A percentile compares a stretch with the other conserved stretches of the same genome.
Conservation (phyloP, 2,113 vertebrate species). For the Catagonus wagneri region DNA sequence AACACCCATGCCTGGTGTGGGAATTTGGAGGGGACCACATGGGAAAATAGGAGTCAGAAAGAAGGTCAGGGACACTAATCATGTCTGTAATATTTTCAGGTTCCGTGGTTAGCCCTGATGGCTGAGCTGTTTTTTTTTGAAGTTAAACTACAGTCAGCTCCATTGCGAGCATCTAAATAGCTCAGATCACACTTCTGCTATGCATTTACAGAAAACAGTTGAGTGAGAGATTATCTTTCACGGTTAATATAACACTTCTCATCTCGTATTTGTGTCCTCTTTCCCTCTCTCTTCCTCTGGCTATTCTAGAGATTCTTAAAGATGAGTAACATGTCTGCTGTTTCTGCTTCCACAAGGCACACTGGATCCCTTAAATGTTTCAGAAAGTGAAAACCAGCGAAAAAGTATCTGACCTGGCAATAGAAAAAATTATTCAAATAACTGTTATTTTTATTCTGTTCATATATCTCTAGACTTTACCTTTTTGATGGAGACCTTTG, state of each 20-base stretch:
- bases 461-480: neutral
- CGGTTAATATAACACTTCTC: neutral
- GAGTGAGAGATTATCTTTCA: neutral
- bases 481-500: neutral
- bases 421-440: neutral
- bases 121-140: neutral
- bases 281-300: neutral
- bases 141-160: neutral
- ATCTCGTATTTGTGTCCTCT: neutral
- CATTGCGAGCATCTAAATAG: neutral
- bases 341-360: neutral
- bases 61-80: neutral
- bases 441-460: neutral
- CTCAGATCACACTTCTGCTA: neutral
- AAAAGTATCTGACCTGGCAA: neutral
- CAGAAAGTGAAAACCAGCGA: neutral
- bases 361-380: neutral
- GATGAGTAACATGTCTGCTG: neutral
- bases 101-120: neutral
- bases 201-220: neutral
- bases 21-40: neutral
- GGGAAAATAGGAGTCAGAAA: neutral
- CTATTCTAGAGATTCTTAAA: neutral
- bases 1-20: neutral
- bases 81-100: neutral